phyloP scores from a whole-genome alignment of 2,888 invertebrate genomes.

The Bombyx huttoni region DNA sequence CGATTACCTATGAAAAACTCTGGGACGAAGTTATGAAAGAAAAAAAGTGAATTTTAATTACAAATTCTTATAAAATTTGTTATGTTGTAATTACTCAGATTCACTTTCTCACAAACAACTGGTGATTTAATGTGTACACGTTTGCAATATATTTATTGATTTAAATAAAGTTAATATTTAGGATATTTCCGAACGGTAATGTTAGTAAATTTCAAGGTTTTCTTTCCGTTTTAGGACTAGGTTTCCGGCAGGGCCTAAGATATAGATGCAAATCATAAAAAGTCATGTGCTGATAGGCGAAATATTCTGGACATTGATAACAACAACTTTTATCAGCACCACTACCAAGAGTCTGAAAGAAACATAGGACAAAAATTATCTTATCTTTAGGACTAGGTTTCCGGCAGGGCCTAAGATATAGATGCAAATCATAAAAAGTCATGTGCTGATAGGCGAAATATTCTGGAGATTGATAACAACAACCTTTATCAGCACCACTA shows the following conservation, averaged over 20 bases:
- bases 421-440: conserved; percentile 42
- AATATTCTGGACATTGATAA: conserved; percentile 52
- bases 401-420: conserved; percentile 24
- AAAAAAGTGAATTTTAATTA: not conserved
- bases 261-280: conserved; percentile 39
- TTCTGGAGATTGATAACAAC: conserved; percentile 41
- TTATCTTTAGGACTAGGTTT: conserved; percentile 18
- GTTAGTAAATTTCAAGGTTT: conserved; percentile 16
- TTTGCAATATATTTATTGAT: not conserved
- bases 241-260: conserved; percentile 23
- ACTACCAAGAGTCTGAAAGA: conserved; percentile 34
- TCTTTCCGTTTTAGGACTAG: conserved; percentile 22
- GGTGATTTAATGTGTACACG: not conserved
- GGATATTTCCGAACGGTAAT: not conserved
- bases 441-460: conserved; percentile 53
- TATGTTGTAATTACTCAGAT: no score
- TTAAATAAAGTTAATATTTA: no score
- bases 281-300: conserved; percentile 47
- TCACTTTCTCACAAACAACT: no score
- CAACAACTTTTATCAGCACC: conserved; percentile 26
- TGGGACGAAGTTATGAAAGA: conserved; percentile 29
- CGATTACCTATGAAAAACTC: conserved; percentile 29
- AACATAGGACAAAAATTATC: no score
- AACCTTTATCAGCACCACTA: conserved; percentile 28
- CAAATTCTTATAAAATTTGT: not conserved